Evolutionary conservation across 2,797 vertebrate genomes (phyloP), one percentile per base, ranked within the genome.

Genomic region (Leucoraja ocellata): DNA sequence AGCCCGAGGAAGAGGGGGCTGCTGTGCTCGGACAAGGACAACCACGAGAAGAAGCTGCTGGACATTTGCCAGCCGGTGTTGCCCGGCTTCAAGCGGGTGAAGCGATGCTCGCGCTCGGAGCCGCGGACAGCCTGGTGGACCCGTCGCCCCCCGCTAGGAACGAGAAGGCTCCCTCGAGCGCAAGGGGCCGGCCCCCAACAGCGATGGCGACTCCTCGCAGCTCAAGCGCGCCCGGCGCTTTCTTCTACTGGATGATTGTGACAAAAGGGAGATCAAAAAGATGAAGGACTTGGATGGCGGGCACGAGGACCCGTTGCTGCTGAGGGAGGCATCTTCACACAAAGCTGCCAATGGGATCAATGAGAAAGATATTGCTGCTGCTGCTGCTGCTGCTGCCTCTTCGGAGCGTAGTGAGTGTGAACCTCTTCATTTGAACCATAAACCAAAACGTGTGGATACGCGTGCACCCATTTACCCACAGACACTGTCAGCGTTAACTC

Each of bases 61-160:
- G 97, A 92, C 90, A 28, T 76, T 54, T 92, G 90, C 28, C 68
- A 95, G 93, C 96, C 97, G 93, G 95, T 96, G 90, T 97, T 97
- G 46, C 98, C 98, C 63, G 96, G 97, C 95, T 95, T 98, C 94
- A 99, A 98, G 96, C 98, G 97, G 95, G 96, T 98, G 95, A 99
- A 98, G 93, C 97, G 98, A 90, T 98, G 97, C 94, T 96, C 98
- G 58, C 97, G 97, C 94, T 97, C 98, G 54, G 98, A 97, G 95
- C 97, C 97, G 95, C 97, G 93, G 97, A 96, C 95, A 98, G 96
- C 95, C 97, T 97, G 1, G 97, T 98, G 93, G 98, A 98, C 93
- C 97, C 98, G 80, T 95, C 96, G 76, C 95, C 96, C 73, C 94
- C 96, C 63, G 0, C 95, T 77, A 98, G 97, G 95, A 93, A 96